phyloP scores from a whole-genome alignment of 2,888 invertebrate genomes.

The Caenorhabditis sp. region DNA sequence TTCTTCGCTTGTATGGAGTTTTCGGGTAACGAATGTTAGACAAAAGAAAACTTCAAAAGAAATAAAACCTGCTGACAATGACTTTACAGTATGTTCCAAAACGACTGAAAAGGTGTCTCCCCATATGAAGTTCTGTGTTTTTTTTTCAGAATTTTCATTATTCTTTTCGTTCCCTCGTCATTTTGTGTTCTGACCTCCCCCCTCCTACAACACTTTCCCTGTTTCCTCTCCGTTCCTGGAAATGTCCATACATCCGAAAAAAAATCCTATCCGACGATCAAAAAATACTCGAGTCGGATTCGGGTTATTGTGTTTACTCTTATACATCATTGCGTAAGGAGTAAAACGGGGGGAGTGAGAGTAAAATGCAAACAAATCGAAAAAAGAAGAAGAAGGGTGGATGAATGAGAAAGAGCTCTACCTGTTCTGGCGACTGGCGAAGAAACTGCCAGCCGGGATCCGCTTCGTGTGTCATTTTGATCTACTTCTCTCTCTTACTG shows the following conservation, averaged over 20 bases:
- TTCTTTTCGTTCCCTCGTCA: not conserved
- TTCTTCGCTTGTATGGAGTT: too few species aligned
- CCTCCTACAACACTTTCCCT: not conserved
- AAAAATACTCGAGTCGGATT: conserved; percentile 51
- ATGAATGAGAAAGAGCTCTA: conserved; percentile 44
- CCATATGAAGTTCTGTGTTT: not conserved
- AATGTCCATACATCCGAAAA: conserved; percentile 18
- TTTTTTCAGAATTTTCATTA: not conserved
- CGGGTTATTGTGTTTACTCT: conserved; percentile 48
- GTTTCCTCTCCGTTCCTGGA: not conserved
- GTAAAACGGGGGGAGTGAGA: conserved; percentile 40
- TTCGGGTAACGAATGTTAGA: too few species aligned
- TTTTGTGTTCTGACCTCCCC: conserved; percentile 6
- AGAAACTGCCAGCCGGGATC: conserved; percentile 83
- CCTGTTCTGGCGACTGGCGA: conserved; percentile 81
- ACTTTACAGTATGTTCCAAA: too few species aligned
- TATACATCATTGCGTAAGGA: conserved; percentile 53
- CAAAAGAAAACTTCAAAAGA: too few species aligned
- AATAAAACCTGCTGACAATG: too few species aligned
- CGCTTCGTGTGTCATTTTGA: conserved; percentile 68
- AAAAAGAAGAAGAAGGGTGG: not conserved
- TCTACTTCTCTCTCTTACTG: conserved; percentile 28
- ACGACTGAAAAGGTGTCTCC: too few species aligned
- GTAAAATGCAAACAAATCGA: conserved; percentile 53
- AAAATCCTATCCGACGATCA: conserved; percentile 36